Evolutionary conservation across 1,140 invertebrate species (phyloP).

Genomic region (Nixonia krombeini): DNA sequence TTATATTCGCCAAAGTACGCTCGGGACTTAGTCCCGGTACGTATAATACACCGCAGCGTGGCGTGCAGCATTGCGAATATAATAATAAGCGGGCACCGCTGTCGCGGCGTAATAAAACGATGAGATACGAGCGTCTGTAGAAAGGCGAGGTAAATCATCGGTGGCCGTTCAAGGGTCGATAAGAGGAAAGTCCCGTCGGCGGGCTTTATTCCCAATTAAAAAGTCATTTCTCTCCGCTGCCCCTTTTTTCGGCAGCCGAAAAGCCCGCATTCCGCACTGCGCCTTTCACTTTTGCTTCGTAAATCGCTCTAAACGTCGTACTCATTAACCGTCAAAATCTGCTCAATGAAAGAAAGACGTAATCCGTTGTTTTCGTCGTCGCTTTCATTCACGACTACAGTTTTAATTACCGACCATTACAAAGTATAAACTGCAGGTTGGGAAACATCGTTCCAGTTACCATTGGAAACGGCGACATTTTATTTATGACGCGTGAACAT

Average conservation of each 20-base stretch:
- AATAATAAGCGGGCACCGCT: conserved; percentile 22
- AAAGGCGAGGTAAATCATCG: conserved; percentile 21
- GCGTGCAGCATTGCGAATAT: conserved; percentile 14
- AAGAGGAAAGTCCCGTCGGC: conserved; percentile 23
- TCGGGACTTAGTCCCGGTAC: conserved; percentile 24
- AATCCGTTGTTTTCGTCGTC: no score
- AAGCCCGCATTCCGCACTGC: no score
- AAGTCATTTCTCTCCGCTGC: no score
- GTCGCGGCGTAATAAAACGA: conserved; percentile 34
- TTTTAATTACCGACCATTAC: conserved; percentile 33
- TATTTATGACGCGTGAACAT: conserved; percentile 52
- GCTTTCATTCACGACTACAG: conserved; percentile 28
- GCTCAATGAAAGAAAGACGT: no score
- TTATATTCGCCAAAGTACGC: conserved; percentile 39
- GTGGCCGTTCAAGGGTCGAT: conserved; percentile 26
- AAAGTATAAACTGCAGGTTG: conserved; percentile 40
- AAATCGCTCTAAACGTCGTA: no score
- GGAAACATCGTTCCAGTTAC: conserved; percentile 48
- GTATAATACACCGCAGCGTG: conserved; percentile 14
- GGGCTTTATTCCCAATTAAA: background rate
- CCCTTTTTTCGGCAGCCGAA: no score
- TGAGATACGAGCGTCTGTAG: conserved; percentile 19
- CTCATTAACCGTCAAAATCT: no score
- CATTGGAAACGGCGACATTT: conserved; percentile 43
- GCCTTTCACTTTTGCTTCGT: no score